Base-by-base conservation (phyloP, 2,797 vertebrate genomes). In the Tapirus indicus region DNA sequence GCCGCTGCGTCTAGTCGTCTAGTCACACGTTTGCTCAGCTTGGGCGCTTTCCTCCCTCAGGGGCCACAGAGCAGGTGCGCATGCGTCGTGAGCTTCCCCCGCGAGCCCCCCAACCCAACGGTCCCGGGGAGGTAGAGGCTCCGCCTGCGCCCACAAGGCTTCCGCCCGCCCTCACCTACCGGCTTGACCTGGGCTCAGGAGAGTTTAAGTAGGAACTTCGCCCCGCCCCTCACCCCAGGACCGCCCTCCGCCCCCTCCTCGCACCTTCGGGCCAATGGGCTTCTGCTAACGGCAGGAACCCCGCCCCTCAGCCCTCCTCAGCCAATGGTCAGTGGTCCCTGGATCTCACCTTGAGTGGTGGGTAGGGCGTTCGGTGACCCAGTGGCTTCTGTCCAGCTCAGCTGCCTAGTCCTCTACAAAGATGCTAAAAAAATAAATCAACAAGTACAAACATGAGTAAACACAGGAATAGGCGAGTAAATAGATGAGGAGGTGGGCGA, bases 381-480 rank as follows among this genome's bases (percentile, higher is more conserved):
- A 69, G 38, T 64, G 85, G 23, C 29, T 87, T 96, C 66, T 52
- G 74, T 88, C 64, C 79, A 32, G 25, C 23, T 25, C 7, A 10
- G 49, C 38, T 60, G 74, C 83, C 89, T 96, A 97, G 41, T 89
- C 11, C 44, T 96, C 78, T 9, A 78, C 1, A 35, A 97, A 91
- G 56, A 91, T 56, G 32, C 64, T 95, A 9, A 97, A 49, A 85
- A 97, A 66, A 68, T 97, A 96, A 91, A 93, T 47, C 29, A 98
- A 16, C 52, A 96, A 49, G 41, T 97, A 95, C 84, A 96, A 66
- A 82, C 95, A 97, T 0, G 75, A 86, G 66, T 97, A 97, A 47
- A 97, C 97, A 35, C 92, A 97, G 8, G 14, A 97, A 69, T 97
- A 97, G 54, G 97, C 95, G 0, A 97, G 54, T n/a, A 98, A 8